Base-by-base conservation (phyloP, 1,140 invertebrate genomes). In the Drosophila parvula region DNA sequence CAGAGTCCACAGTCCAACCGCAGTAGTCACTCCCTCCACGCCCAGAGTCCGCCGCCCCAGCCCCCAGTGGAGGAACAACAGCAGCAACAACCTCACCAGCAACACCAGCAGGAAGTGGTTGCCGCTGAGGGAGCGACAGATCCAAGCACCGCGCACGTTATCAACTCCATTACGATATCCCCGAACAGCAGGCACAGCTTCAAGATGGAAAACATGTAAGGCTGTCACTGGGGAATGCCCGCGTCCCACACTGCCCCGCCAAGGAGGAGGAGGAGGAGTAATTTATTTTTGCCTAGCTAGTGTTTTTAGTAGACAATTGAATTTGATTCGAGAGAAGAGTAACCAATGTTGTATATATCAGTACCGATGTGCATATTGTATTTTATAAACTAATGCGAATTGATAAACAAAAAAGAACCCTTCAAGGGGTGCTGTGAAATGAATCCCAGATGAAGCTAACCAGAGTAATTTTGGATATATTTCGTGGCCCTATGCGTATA, bases 141-240 rank as follows among this genome's bases (percentile, higher is more conserved):
- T 53, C 30, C 70, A 8, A 57, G 74, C 14, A 61, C 74, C 4
- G 78, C 82, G n/a, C 90, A 91, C 48, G 90, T 92, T n/a, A 92
- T 92, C 36, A 80, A 91, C 64, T 90, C 91, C 32, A 92, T 91
- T 62, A 91, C 91, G 53, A 92, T 92, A 82, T 92, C 91, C 28
- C 86, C 91, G 9, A 81, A 65, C 56, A 90, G 67, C 47, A 78
- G 86, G 34, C 90, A 90, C 51, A 88, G 78, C 59, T 92, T 92
- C 40, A 92, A 92, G 73, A 92, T 92, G 59, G 91, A 92, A 70
- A 82, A 90, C 56, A 91, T 92, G 63, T 92, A 90, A 81, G 45
- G 40, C 27, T 40, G 50, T 48, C 18, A 30, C 22, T n/a, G 40
- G 8, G 50, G 14, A 10, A 12, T 8, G 14, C 28, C 34, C 48